Evolutionary conservation across 1,140 invertebrate genomes (phyloP), one percentile per base, ranked within the genome.

Genomic region (Metaphire vulgaris): DNA sequence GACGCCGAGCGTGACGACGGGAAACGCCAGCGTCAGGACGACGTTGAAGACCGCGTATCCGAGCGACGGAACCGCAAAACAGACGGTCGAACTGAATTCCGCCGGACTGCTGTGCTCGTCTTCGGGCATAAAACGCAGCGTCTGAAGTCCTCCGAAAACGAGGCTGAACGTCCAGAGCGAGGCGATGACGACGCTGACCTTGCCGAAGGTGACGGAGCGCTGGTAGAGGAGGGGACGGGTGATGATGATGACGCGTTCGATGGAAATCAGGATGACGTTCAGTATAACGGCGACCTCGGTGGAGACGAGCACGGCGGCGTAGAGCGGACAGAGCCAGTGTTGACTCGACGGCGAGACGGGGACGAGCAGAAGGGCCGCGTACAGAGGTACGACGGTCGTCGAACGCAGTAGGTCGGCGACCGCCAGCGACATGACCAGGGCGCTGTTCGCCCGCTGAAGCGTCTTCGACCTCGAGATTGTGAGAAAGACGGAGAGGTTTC

Each of bases 231-330:
- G 74, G 6, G 74, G 74, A 2, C 16, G n/a, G 15, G 74, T 0
- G n/a, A 75, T 75, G 56, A 71, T 33, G 34, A 75, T 71, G 21
- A 68, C 74, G 65, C 74, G 2, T 16, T 75, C 74, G 29, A 75
- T 30, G 26, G 56, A 33, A 66, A 75, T 75, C 56, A 67, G 6
- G 21, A 30, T 68, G 6, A 75, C 30, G 34, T 75, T 67, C 26
- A 69, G 34, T 1, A 68, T 75, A 15, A 65, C 31, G 31, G 67
- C 74, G 2, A 33, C 26, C 26, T 68, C 65, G n/a, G n/a, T 31
- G 29, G 21, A 33, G 28, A 69, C 65, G 28, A 68, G 66, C 1
- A 75, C 30, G 14, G 74, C 26, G 21, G 65, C 26, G 29, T 75
- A 75, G 28, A 75, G 16, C 30, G 64, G 64, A 26, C 74, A 75